Percentiles rank a stretch among this genome's conserved stretches.
Conservation (phyloP, 2,113 vertebrate species). For the Colinus virginianus region DNA sequence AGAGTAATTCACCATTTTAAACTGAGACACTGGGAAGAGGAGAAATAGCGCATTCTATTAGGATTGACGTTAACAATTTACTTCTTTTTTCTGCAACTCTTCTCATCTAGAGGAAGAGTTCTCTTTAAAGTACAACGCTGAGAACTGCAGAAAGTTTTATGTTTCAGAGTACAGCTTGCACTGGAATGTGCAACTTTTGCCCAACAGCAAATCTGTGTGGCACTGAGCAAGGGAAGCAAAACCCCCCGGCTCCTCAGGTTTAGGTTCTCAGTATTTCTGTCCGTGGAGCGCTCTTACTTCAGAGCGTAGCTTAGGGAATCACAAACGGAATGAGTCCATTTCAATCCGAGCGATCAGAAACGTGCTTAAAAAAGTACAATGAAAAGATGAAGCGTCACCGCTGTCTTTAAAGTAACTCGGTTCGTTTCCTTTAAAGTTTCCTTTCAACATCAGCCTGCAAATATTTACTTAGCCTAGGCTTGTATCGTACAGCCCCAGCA, state of each 20-base stretch:
- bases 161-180: not conserved
- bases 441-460: not conserved
- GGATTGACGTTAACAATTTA: not conserved
- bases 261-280: not conserved
- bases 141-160: not conserved
- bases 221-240: not conserved
- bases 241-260: not conserved
- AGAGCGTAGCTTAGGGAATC: not conserved
- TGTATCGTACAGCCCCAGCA: not conserved
- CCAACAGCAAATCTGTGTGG: not conserved
- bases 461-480: not conserved
- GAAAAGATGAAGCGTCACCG: not conserved
- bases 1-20: slow-evolving; percentile 99
- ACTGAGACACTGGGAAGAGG: slow-evolving; percentile 85
- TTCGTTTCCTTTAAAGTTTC: slow-evolving; percentile 21
- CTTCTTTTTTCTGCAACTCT: not conserved
- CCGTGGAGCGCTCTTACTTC: not conserved
- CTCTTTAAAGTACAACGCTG: not conserved
- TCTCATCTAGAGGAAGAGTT: not conserved
- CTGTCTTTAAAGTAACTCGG: not conserved
- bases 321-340: not conserved
- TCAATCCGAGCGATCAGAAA: not conserved
- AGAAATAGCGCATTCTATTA: slow-evolving; percentile 51
- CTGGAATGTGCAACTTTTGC: not conserved
- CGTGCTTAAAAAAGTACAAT: not conserved